Evolutionary conservation across 2,888 invertebrate genomes (phyloP), one percentile per base, ranked within the genome.

Genomic region (Tridacna crocea): DNA sequence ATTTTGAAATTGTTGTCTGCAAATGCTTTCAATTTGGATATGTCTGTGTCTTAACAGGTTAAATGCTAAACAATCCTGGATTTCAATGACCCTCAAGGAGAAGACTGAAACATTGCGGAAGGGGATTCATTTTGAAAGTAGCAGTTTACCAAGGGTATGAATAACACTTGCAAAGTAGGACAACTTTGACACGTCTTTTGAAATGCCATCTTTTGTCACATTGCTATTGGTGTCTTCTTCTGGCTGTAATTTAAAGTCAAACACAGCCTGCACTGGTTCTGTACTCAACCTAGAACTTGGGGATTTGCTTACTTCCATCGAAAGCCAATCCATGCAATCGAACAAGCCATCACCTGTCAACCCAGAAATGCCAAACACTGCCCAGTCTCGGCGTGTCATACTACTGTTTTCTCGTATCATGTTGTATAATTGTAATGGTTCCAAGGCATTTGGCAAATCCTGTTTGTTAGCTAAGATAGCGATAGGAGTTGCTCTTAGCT

Each of bases 391-490:
- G 0, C 46, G 60, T 19, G 27, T 19, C 22, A 79, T 48, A 4
- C 22, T 17, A 0, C 55, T 61, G 4, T 63, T 22, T 6, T 82
- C 60, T n/a, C 75, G 26, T 19, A 90, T 72, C 15, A 68, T 77
- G 13, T 75, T 65, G n/a, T n/a, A 58, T n/a, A 91, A 80, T 12
- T 90, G 86, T 12, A 75, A 65, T 15, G 74, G 75, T 15, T 81
- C 79, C 79, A 90, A 70, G 27, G 87, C 89, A 19, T 76, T 63
- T 2, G 77, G 60, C 24, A 88, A n/a, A 73, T 91, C 91, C 68
- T 90, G 90, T 80, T 91, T 91, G 79, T 91, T 91, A 15, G 90
- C 88, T 36, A 90, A 60, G 22, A 90, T 77, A 15, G 84, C 66
- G 4, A 90, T 22, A 4, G 85, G 79, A 19, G 84, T 61, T 15